Percentiles rank a stretch among this genome's conserved stretches.
These are phyloP conservation scores for Geothlypis trichas DNA, from an alignment of 2,113 vertebrate genomes.

Conservation along the genomic window DNA sequence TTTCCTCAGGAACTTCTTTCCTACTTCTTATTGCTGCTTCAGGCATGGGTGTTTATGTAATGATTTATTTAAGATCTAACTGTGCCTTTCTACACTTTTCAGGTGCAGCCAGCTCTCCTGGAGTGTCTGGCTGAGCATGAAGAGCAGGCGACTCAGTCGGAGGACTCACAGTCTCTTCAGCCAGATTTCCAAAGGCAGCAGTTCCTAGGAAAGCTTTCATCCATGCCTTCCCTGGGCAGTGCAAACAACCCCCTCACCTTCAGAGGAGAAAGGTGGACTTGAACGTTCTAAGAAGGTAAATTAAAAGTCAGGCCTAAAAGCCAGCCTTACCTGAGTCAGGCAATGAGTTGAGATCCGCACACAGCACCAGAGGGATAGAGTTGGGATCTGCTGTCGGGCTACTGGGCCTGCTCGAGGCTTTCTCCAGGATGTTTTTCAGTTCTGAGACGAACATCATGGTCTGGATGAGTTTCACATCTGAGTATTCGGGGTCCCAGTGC, in stretches of 20 bases:
- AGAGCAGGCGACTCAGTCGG: fast-evolving
- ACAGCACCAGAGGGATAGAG: slow-evolving; percentile 95
- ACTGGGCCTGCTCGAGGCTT: slow-evolving; percentile 82
- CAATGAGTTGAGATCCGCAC: slow-evolving; percentile 98
- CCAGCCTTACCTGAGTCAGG: slow-evolving; percentile 90
- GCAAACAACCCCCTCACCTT: fast-evolving
- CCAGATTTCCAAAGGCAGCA: not conserved
- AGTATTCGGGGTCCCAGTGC: slow-evolving; percentile 99
- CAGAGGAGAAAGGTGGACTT: not conserved
- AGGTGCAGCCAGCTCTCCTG: not conserved
- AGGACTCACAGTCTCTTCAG: not conserved
- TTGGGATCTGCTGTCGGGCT: slow-evolving; percentile 83
- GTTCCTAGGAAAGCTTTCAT: not conserved
- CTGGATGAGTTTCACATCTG: slow-evolving; percentile 96
- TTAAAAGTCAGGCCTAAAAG: not conserved
- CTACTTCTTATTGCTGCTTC: not conserved
- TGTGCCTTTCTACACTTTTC: not conserved
- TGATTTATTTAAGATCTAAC: not conserved
- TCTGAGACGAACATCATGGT: slow-evolving; percentile 99
- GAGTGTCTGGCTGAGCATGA: fast-evolving
- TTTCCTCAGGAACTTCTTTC: not conserved
- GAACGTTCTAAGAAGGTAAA: fast-evolving
- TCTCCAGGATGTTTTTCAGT: slow-evolving; percentile 94
- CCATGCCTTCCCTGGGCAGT: not conserved
- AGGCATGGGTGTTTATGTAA: not conserved